Evolutionary conservation across 2,888 invertebrate genomes (phyloP), one percentile per base, ranked within the genome.

Genomic region (Crioceris asparagi): DNA sequence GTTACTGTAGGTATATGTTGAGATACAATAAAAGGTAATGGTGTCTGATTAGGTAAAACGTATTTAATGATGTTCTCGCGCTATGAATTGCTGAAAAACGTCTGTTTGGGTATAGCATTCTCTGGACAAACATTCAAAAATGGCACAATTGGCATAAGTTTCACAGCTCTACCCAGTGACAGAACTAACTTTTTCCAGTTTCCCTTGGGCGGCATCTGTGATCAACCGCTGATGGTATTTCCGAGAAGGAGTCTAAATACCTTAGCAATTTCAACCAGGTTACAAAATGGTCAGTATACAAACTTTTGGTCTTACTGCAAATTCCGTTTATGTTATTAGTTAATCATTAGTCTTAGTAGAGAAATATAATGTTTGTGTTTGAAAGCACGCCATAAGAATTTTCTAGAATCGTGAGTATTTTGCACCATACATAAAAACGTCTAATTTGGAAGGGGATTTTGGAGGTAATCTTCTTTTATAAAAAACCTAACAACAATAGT

Each of bases 41-140:
- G 17, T 23, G 12, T 15, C 40, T 44, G n/a, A n/a, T 36, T 29
- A 46, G 46, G 39, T 23, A 26, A 17, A 16, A 21, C 18, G 2
- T 46, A 40, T 18, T 23, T 44, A 27, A 37, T 38, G 4, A 40
- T 21, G 12, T 45, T 47, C 38, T 65, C 69, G 15, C 54, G 67
- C 35, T 57, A 70, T 1, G 55, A 66, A 1, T 56, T 69, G 0
- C 52, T 71, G 2, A 64, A 65, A 3, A 68, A 70, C 41, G 70
- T 71, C 19, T 72, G 72, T 38, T 55, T 72, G 4, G 72, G 71
- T 0, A 62, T 71, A 1, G 67, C 68, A 0, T 71, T 72, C 51
- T 70, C 72, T 1, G 70, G 70, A 6, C 68, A 69, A 34, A 66
- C 68, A 2, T 72, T 72, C 36, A 52, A 62, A 38, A 66, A 69